Evolutionary conservation across 2,888 invertebrate genomes (phyloP).

Genomic region (Pyrgus malvae): DNA sequence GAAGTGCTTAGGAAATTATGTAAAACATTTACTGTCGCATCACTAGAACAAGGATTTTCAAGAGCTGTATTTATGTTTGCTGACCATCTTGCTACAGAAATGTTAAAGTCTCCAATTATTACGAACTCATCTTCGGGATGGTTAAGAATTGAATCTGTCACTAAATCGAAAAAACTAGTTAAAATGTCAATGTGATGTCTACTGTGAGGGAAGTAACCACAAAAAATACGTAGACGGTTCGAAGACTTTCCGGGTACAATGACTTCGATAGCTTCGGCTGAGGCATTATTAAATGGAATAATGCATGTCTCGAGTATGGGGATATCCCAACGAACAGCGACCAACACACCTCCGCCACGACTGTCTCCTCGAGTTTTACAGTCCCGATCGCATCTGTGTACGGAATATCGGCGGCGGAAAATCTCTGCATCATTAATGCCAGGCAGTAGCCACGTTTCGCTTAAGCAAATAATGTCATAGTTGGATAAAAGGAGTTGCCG

Average conservation of each 20-base stretch:
- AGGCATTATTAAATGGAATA: neutral
- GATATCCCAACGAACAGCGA: neutral
- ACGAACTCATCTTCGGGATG: neutral
- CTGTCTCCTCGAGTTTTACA: neutral
- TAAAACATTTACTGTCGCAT: neutral
- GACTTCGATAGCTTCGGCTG: neutral
- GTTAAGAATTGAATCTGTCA: neutral
- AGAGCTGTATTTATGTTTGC: neutral
- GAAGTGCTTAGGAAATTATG: neutral
- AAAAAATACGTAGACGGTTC: neutral
- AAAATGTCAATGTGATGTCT: neutral
- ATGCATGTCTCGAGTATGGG: neutral
- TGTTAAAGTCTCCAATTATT: conserved; percentile 1
- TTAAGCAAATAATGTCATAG: neutral
- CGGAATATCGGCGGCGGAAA: neutral
- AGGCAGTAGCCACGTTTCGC: neutral
- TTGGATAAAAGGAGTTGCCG: neutral
- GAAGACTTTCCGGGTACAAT: neutral
- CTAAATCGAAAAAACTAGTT: neutral
- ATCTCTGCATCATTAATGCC: neutral
- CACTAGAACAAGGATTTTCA: neutral
- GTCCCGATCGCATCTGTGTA: neutral
- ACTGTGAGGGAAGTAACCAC: neutral
- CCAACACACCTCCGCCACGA: neutral
- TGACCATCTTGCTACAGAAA: neutral